Evolutionary conservation across 2,797 vertebrate genomes (phyloP).

Genomic region (Muraenolepis orangiensis): DNA sequence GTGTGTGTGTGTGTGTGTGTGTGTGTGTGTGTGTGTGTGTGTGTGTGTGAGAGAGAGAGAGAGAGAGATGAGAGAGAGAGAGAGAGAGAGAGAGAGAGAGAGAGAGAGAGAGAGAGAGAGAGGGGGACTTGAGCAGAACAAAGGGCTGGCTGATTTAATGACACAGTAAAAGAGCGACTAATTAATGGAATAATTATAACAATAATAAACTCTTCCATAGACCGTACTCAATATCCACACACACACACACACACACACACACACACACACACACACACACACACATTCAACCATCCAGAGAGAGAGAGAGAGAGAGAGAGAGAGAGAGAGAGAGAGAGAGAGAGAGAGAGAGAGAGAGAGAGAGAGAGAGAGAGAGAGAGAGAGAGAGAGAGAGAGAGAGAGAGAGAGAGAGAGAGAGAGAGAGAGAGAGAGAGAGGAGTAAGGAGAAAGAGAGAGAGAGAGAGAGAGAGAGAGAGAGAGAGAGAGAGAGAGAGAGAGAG

Average conservation of each 20-base stretch:
- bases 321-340: not conserved
- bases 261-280: too few species aligned
- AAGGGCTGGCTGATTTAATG: not conserved
- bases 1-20: not conserved
- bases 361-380: not conserved
- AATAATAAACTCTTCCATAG: not conserved
- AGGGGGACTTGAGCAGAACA: not conserved
- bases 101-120: too few species aligned
- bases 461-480: too few species aligned
- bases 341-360: not conserved
- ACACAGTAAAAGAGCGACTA: not conserved
- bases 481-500: not conserved
- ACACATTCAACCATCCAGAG: too few species aligned
- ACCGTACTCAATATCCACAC: not conserved
- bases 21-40: not conserved
- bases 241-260: not conserved
- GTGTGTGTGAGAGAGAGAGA: not conserved
- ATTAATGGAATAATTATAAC: conserved; percentile 2
- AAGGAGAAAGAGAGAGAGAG: too few species aligned
- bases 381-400: not conserved
- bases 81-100: too few species aligned
- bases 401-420: too few species aligned
- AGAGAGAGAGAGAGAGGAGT: not conserved
- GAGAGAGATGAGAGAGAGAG: too few species aligned
- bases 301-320: too few species aligned